Percentiles rank a stretch among this genome's conserved stretches.
These are phyloP conservation scores for Epinephelus malabaricus DNA, from an alignment of 2,797 vertebrate species.

Conservation along the genomic window DNA sequence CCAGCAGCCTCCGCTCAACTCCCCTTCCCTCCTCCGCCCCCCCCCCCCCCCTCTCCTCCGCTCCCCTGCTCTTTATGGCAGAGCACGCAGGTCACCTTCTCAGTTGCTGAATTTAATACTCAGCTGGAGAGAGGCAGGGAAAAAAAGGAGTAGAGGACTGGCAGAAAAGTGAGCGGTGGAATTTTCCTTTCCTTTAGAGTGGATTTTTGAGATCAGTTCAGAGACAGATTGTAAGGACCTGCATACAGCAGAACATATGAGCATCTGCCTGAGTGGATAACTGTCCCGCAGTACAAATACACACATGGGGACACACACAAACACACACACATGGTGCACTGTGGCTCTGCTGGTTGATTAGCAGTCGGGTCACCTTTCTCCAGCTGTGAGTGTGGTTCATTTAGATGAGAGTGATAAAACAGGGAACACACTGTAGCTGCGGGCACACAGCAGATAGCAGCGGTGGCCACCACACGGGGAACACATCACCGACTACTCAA, in stretches of 20 bases:
- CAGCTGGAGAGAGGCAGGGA: constrained; percentile 75
- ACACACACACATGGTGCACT: constrained; percentile 34
- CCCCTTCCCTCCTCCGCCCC: constrained; percentile 41
- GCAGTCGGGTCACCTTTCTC: constrained; percentile 84
- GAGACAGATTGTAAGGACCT: constrained; percentile 66
- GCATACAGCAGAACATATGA: constrained; percentile 50
- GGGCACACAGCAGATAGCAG: constrained; percentile 72
- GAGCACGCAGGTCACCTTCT: constrained; percentile 89
- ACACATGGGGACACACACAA: constrained; percentile 36
- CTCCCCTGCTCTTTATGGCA: constrained; percentile 84
- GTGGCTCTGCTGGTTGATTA: constrained; percentile 74
- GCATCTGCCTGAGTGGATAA: constrained; percentile 65
- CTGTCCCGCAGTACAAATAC: constrained; percentile 48
- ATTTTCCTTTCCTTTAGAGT: constrained; percentile 75
- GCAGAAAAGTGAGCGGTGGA: constrained; percentile 74
- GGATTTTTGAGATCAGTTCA: constrained; percentile 75
- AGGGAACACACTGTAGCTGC: constrained; percentile 79
- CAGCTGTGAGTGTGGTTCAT: constrained; percentile 81
- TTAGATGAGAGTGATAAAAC: constrained; percentile 82
- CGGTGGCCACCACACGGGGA: constrained; percentile 56
- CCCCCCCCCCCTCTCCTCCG: constrained; percentile 50
- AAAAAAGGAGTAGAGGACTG: constrained; percentile 64
- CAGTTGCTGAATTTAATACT: constrained; percentile 88
- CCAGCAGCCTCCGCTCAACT: constrained; percentile 80
- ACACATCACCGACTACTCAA: constrained; percentile 54